Conservation (phyloP, 2,888 invertebrate species). For the Phyto melanocephala region DNA sequence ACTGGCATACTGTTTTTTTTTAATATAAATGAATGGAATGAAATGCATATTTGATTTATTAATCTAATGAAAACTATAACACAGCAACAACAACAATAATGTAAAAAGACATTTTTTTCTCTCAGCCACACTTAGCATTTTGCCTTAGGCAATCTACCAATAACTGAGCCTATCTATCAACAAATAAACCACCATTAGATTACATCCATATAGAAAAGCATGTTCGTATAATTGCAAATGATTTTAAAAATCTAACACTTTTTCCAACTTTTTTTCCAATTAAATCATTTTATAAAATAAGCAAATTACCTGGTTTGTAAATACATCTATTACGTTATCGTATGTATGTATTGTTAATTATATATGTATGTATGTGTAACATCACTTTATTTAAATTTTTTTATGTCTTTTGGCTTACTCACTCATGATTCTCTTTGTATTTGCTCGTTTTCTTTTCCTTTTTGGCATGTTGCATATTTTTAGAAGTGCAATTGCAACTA, state of each 20-base stretch:
- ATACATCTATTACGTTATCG: too few species aligned
- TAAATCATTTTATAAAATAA: too few species aligned
- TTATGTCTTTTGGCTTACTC: constrained; percentile 6
- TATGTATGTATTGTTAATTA: too few species aligned
- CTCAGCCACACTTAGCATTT: constrained; percentile 28
- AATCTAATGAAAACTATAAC: not conserved
- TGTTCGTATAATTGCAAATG: constrained; percentile 43
- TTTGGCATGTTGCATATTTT: constrained; percentile 46
- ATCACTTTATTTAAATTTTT: too few species aligned
- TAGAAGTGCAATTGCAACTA: constrained; percentile 6
- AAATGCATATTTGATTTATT: constrained; percentile 42
- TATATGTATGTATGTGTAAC: too few species aligned
- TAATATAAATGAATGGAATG: constrained; percentile 35
- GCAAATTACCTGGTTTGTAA: constrained; percentile 30
- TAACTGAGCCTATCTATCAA: not conserved
- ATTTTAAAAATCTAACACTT: constrained; percentile 9
- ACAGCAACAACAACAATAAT: not conserved
- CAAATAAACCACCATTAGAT: constrained; percentile 17
- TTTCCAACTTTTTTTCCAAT: not conserved
- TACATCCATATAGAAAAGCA: constrained; percentile 7
- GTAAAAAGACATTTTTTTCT: not conserved
- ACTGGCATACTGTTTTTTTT: not conserved
- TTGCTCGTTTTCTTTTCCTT: not conserved
- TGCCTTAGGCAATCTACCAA: constrained; percentile 36
- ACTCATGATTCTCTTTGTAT: not conserved